A percentile compares a stretch with the other conserved stretches of the same genome.
Evolutionary conservation across 2,888 invertebrate species (phyloP).

Genomic region (Azorinus chamasolen): DNA sequence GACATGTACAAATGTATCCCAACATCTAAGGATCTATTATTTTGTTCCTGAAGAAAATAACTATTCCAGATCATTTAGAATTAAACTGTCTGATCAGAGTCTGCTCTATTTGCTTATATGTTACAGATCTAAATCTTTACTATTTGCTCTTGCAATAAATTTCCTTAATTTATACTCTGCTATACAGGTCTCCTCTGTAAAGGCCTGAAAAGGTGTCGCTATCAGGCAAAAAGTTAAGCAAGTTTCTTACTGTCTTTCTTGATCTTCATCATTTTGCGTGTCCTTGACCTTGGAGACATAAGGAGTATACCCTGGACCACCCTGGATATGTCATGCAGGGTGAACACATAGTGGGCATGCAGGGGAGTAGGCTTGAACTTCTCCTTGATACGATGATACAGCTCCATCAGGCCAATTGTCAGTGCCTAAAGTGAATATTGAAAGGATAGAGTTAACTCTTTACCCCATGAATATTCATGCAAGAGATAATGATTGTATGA

Average conservation of each 20-base stretch:
- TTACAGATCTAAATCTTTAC: no score
- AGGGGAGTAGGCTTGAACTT: slow-evolving; percentile 82
- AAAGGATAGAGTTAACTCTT: neutral
- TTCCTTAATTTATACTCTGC: no score
- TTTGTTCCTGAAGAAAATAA: no score
- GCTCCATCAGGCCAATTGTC: slow-evolving; percentile 78
- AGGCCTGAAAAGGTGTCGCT: no score
- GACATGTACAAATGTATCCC: no score
- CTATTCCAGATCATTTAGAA: no score
- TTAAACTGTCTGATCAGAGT: no score
- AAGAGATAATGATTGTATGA: neutral
- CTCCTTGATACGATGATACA: slow-evolving; percentile 79
- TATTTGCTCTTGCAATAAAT: no score
- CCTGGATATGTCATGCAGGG: slow-evolving; percentile 81
- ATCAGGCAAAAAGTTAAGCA: no score
- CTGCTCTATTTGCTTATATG: no score
- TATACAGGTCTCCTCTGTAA: no score
- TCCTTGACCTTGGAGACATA: slow-evolving; percentile 82
- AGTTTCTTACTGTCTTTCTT: slow-evolving; percentile 69
- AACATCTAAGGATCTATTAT: no score
- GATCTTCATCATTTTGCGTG: slow-evolving; percentile 75
- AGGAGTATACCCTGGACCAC: slow-evolving; percentile 84
- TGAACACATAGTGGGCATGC: slow-evolving; percentile 83
- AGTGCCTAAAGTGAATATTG: slow-evolving; percentile 75
- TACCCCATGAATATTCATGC: neutral